Evolutionary conservation across 1,140 invertebrate species (phyloP), one percentile per base, ranked within the genome.

Genomic region (Sinonovacula constricta): DNA sequence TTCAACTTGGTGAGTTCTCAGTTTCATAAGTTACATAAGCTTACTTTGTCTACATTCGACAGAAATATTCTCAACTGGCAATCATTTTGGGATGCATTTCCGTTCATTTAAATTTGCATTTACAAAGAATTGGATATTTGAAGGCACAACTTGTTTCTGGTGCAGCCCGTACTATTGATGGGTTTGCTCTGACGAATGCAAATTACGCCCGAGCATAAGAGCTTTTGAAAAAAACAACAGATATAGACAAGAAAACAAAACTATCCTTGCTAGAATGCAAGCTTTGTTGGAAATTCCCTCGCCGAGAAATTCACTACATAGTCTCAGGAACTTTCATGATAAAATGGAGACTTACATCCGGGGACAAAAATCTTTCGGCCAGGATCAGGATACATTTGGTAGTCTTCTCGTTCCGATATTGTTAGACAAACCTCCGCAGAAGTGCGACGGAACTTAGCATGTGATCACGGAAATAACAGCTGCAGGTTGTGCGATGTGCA

Each of bases 321-420:
- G 69, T 68, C 36, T 74, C 7, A 57, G 65, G n/a, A 53, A 45
- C n/a, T 76, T 76, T 57, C 67, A 71, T 66, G 76, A 82, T 31
- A 63, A 54, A 51, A 34, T 79, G 34, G 76, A 82, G 56, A 69
- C 67, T 15, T 72, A 57, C 30, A 31, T 82, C 0, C 51, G 65
- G 7, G 39, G 39, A 3, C 18, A 62, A 30, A 30, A 68, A 45
- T 31, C 53, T 51, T 18, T 68, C 31, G 71, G 79, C 28, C 15
- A 70, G 34, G 28, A 69, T 22, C 57, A 75, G 62, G 72, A 70
- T 7, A 65, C 34, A 7, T 76, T 65, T 22, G 51, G 66, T 10
- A 57, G 33, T n/a, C 30, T 81, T 30, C 53, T 76, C 1, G 71
- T 76, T 15, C 67, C 65, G 3, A 51, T 81, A 3, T 45, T 76